These are phyloP conservation scores for Nemurella pictetii DNA, from an alignment of 2,888 invertebrate species.

Conservation along the genomic window DNA sequence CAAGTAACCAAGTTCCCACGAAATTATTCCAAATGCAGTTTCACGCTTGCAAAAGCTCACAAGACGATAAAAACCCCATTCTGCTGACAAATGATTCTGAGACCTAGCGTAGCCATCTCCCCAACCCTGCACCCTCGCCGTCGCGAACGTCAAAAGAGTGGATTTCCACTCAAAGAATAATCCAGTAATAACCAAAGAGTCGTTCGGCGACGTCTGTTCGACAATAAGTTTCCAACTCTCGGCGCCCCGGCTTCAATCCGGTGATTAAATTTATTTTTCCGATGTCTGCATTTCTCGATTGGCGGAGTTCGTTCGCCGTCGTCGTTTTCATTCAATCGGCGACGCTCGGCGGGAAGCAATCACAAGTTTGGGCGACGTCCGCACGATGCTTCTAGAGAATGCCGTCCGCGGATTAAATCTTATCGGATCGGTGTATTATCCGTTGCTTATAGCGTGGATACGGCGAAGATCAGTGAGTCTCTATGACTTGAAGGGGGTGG, in stretches of 20 bases:
- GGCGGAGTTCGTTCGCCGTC: neutral
- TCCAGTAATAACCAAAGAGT: neutral
- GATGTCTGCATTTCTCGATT: neutral
- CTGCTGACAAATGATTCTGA: too few relatives aligned
- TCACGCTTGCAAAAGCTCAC: too few relatives aligned
- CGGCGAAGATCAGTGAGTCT: too few relatives aligned
- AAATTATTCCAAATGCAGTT: too few relatives aligned
- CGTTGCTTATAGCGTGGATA: too few relatives aligned
- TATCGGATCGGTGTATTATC: neutral
- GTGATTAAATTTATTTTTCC: slow-evolving; percentile 21
- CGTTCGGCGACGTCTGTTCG: neutral
- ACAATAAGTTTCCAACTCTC: too few relatives aligned
- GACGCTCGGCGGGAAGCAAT: neutral
- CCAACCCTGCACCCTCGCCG: too few relatives aligned
- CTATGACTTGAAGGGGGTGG: too few relatives aligned
- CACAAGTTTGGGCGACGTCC: neutral
- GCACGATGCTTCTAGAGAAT: neutral
- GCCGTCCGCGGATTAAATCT: neutral
- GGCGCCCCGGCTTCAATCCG: slow-evolving; percentile 1
- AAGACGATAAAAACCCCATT: too few relatives aligned
- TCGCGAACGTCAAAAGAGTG: too few relatives aligned
- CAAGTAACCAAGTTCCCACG: too few relatives aligned
- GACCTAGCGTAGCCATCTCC: too few relatives aligned
- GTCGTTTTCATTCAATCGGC: neutral
- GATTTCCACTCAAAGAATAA: neutral